These are phyloP conservation scores for Diphyllodes magnificus DNA, from an alignment of 2,113 vertebrate genomes.

Conservation along the genomic window DNA sequence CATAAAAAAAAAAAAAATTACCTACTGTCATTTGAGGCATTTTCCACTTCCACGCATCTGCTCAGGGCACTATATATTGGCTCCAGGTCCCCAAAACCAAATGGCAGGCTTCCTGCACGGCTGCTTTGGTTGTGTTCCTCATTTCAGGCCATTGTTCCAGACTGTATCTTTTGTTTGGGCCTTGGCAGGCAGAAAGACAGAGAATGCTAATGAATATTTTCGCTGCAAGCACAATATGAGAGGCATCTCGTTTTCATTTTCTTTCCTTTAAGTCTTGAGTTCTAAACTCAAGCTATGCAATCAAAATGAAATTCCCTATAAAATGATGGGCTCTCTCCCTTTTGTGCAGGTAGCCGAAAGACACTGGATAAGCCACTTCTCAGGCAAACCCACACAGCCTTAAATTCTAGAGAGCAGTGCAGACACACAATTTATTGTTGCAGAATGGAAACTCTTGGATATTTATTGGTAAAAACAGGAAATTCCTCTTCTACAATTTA, in stretches of 20 bases:
- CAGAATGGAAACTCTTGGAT: not conserved
- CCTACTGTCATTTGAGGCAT: not conserved
- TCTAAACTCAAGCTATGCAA: slow-evolving; percentile 8
- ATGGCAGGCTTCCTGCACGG: not conserved
- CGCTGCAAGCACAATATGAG: not conserved
- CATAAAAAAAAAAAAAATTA: not conserved
- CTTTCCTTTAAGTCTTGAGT: slow-evolving; percentile 5
- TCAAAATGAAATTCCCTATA: not conserved
- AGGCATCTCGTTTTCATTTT: slow-evolving; percentile 39
- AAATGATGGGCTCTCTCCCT: not conserved
- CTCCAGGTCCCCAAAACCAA: not conserved
- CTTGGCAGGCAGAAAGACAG: slow-evolving; percentile 52
- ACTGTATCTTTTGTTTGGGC: slow-evolving; percentile 53
- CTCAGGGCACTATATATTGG: not conserved
- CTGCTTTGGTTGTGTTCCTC: slow-evolving; percentile 26
- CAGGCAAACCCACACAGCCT: not conserved
- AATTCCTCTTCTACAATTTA: not conserved
- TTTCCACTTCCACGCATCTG: not conserved
- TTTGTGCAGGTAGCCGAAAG: not conserved
- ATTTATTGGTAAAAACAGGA: not conserved
- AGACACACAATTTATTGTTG: not conserved
- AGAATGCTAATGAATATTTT: slow-evolving; percentile 49
- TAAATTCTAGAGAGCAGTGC: not conserved
- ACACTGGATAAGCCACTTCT: not conserved
- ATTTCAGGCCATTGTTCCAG: slow-evolving; percentile 54